Percentiles rank a stretch among this genome's conserved stretches.
These are phyloP conservation scores for Trissolcus basalis DNA, from an alignment of 1,140 invertebrate species.

Conservation along the genomic window DNA sequence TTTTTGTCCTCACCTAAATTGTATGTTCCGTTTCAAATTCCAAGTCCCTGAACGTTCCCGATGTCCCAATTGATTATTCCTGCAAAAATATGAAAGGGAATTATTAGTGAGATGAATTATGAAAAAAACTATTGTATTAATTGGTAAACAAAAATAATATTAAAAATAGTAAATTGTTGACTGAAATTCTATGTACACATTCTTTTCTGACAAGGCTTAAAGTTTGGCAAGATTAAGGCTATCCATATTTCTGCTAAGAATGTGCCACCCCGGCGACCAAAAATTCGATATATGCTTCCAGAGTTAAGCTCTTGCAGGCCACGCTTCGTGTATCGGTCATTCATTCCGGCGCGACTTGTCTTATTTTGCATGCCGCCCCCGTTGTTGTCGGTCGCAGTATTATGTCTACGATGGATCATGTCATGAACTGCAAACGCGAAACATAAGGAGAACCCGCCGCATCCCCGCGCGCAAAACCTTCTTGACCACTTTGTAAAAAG, in stretches of 20 bases:
- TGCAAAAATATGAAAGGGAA: too few species aligned
- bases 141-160: too few species aligned
- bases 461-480: slow-evolving; percentile 9
- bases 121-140: too few species aligned
- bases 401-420: slow-evolving; percentile 68
- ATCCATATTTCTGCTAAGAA: slow-evolving; percentile 67
- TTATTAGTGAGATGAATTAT: too few species aligned
- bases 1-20: too few species aligned
- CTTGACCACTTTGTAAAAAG: slow-evolving; percentile 25
- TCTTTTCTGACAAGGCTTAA: too few species aligned
- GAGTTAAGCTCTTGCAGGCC: slow-evolving; percentile 57
- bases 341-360: slow-evolving; percentile 55
- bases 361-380: slow-evolving; percentile 60
- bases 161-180: too few species aligned
- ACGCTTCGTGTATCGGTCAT: slow-evolving; percentile 63
- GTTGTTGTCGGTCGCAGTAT: slow-evolving; percentile 61
- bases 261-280: slow-evolving; percentile 57
- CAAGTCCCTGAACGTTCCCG: too few species aligned
- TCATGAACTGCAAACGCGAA: slow-evolving; percentile 45
- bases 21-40: too few species aligned
- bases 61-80: too few species aligned
- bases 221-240: slow-evolving; percentile 71
- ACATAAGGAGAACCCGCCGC: slow-evolving; percentile 35
- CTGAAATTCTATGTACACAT: too few species aligned
- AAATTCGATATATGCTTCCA: slow-evolving; percentile 54